Conservation (phyloP, 2,888 invertebrate genomes). For the Acrobasis repandana region DNA sequence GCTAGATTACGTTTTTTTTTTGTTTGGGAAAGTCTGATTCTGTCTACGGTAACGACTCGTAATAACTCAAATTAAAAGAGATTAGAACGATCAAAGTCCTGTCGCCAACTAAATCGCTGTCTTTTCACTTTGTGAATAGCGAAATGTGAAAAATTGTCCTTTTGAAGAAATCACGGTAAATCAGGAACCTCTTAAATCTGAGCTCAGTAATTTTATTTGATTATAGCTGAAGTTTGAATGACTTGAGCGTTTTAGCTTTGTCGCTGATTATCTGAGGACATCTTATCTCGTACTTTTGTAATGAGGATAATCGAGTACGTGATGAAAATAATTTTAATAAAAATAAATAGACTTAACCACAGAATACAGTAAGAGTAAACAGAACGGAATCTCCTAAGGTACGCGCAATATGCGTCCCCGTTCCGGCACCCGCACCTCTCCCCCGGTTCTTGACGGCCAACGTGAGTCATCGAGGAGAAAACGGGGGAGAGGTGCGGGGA, state of each 20-base stretch:
- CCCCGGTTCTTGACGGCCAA: no score
- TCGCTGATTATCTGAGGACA: background rate
- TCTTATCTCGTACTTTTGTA: conserved; percentile 1
- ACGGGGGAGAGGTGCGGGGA: no score
- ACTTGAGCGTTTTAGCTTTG: conserved; percentile 43
- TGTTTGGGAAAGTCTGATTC: no score
- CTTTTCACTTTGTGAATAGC: conserved; percentile 46
- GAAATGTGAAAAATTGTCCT: conserved; percentile 47
- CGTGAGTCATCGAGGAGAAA: no score
- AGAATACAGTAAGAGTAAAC: no score
- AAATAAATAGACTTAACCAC: no score
- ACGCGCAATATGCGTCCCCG: no score
- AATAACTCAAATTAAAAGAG: conserved; percentile 59
- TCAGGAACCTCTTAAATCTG: conserved; percentile 52
- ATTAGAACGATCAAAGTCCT: conserved; percentile 49
- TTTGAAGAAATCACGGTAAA: conserved; percentile 59
- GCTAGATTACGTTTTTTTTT: no score
- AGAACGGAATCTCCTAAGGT: no score
- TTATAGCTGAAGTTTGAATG: conserved; percentile 51
- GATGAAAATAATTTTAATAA: background rate
- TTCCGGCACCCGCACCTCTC: no score
- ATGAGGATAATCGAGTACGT: conserved; percentile 5
- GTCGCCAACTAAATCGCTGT: conserved; percentile 42
- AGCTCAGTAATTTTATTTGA: conserved; percentile 60
- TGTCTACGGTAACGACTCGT: no score